Evolutionary conservation across 2,888 invertebrate species (phyloP).

Genomic region (Nowickia ferox): DNA sequence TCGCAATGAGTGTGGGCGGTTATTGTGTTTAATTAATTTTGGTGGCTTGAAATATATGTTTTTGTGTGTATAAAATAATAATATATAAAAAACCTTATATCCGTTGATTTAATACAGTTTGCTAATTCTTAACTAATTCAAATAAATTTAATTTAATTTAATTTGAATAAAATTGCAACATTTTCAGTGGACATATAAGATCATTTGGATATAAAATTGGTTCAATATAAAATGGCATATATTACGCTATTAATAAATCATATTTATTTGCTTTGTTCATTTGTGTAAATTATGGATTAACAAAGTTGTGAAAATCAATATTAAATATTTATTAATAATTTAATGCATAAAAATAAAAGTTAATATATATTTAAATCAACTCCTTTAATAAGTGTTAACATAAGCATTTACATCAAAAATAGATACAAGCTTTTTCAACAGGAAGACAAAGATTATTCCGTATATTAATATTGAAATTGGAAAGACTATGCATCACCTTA

Average conservation of each 20-base stretch:
- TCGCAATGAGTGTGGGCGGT: conserved; percentile 56
- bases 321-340: not conserved
- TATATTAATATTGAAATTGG: too few relatives aligned
- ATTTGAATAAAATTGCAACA: conserved; percentile 8
- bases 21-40: conserved; percentile 61
- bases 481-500: too few relatives aligned
- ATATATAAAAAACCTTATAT: conserved; percentile 56
- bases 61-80: not conserved
- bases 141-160: conserved; percentile 34
- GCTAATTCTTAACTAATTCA: not conserved
- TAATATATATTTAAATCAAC: too few relatives aligned
- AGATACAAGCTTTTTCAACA: too few relatives aligned
- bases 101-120: conserved; percentile 44
- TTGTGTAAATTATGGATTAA: conserved; percentile 48
- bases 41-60: conserved; percentile 5
- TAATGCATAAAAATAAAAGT: too few relatives aligned
- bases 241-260: conserved; percentile 47
- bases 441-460: too few relatives aligned
- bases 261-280: conserved; percentile 46
- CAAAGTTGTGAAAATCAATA: conserved; percentile 38
- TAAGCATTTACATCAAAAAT: too few relatives aligned
- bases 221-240: conserved; percentile 56
- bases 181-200: conserved; percentile 31
- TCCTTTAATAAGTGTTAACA: too few relatives aligned
- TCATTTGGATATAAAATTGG: conserved; percentile 65